These are phyloP conservation scores for Coreoperca whiteheadi DNA, from an alignment of 2,113 vertebrate genomes.

Conservation along the genomic window DNA sequence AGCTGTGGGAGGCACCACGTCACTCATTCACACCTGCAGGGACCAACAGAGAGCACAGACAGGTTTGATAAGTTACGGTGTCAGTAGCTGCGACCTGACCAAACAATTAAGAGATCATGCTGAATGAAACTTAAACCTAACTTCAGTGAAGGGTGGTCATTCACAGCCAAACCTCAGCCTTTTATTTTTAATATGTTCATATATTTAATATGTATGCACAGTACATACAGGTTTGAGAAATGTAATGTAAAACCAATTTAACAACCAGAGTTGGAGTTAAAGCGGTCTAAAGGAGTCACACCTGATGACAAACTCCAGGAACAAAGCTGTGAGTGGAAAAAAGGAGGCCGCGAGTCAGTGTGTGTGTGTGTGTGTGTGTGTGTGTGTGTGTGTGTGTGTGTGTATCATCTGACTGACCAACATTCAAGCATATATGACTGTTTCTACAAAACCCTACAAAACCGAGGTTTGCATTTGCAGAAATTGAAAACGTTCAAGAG, in stretches of 20 bases:
- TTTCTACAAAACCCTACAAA: background rate
- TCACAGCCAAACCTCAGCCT: too few relatives aligned
- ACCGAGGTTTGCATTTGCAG: background rate
- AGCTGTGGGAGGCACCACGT: conserved; percentile 93
- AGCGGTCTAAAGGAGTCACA: background rate
- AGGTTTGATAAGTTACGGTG: background rate
- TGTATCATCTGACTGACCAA: too few relatives aligned
- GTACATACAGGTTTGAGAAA: background rate
- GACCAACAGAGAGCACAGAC: conserved; percentile 12
- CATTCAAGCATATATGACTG: too few relatives aligned
- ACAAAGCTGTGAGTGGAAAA: background rate
- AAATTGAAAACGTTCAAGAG: background rate
- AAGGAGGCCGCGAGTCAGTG: background rate
- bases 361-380: background rate
- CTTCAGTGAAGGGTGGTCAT: background rate
- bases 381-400: background rate
- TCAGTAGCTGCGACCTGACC: background rate
- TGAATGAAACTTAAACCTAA: background rate
- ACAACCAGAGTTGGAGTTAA: too few relatives aligned
- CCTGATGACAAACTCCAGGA: background rate
- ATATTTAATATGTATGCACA: too few relatives aligned
- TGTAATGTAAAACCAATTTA: background rate
- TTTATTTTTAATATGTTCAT: too few relatives aligned
- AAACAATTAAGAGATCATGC: background rate
- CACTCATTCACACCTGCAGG: conserved; percentile 98